Percentiles rank a stretch among this genome's conserved stretches.
Conservation (phyloP, 92 coral and sea anemone species). For the Palythoa heliodiscus region DNA sequence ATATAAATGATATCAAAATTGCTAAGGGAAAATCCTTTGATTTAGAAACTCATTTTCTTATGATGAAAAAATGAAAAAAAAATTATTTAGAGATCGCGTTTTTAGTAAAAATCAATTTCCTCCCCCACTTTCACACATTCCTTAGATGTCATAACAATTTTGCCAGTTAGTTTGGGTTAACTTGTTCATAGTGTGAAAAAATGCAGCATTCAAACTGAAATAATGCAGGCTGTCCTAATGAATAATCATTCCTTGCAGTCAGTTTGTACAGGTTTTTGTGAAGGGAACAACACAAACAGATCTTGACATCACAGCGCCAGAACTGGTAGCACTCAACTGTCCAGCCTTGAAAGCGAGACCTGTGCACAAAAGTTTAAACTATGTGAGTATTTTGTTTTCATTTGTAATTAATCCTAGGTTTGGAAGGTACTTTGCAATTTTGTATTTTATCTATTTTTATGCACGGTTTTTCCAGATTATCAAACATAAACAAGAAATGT, state of each 20-base stretch:
- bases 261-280: slow-evolving; percentile 75
- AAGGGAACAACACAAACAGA: slow-evolving; percentile 58
- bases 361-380: slow-evolving; percentile 50
- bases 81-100: too few species aligned
- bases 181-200: not conserved
- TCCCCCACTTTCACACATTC: too few species aligned
- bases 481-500: slow-evolving; percentile 67
- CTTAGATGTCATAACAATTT: too few species aligned
- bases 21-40: too few species aligned
- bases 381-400: slow-evolving; percentile 59
- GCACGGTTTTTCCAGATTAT: slow-evolving; percentile 41
- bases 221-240: not conserved
- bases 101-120: too few species aligned
- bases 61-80: too few species aligned
- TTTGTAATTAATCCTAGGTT: not conserved
- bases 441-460: not conserved
- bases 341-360: slow-evolving; percentile 56
- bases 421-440: not conserved
- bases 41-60: too few species aligned
- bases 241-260: slow-evolving; percentile 44
- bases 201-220: not conserved
- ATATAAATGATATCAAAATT: not conserved
- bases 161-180: too few species aligned
- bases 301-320: slow-evolving; percentile 62
- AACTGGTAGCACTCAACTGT: slow-evolving; percentile 51